Base-by-base conservation (phyloP, 2,797 vertebrate species). In the Gymnocypris eckloni region DNA sequence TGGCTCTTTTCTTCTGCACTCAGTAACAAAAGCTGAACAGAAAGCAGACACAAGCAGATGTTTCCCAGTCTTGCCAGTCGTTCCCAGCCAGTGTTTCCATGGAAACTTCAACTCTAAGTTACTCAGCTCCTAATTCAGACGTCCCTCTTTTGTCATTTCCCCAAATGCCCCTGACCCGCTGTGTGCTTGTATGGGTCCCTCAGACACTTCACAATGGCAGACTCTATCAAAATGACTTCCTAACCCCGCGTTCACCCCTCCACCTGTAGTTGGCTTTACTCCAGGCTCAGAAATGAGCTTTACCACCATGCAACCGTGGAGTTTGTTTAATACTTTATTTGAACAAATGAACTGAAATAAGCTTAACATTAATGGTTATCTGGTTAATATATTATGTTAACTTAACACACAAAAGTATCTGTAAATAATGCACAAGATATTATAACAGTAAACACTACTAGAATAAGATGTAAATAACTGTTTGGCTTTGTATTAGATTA, bases 191-290 rank as follows among this genome's bases (percentile, higher is more conserved):
- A 43, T 56, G 48, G 22, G 75, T 84, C n/a, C 33, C n/a, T 64
- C 82, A 67, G 64, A 72, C 72, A 15, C 22, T 39, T 81, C 13
- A 69, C 69, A 83, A 83, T 73, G 52, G 43, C 52, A 56, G 12
- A 56, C 79, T 81, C 64, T 50, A 70, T 81, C 79, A 69, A 69
- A 81, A 37, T 52, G 64, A 81, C 79, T 81, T 81, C 45, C 20
- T 81, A 50, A 81, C 82, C n/a, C 61, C 6, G 1, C 39, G 12
- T 33, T 82, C 72, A 70, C 85, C 72, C n/a, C 50, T 43, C 18
- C 37, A 41, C 56, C 39, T 59, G 5, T 13, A 22, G 18, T 4
- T 39, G 43, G 64, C 64, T 81, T 37, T n/a, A 52, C 45, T 16
- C 39, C 28, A 81, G 61, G 22, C 11, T 67, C 18, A 52, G 11